These are phyloP conservation scores for Telmatochromis sp. DNA, from an alignment of 2,113 vertebrate species.

Conservation along the genomic window DNA sequence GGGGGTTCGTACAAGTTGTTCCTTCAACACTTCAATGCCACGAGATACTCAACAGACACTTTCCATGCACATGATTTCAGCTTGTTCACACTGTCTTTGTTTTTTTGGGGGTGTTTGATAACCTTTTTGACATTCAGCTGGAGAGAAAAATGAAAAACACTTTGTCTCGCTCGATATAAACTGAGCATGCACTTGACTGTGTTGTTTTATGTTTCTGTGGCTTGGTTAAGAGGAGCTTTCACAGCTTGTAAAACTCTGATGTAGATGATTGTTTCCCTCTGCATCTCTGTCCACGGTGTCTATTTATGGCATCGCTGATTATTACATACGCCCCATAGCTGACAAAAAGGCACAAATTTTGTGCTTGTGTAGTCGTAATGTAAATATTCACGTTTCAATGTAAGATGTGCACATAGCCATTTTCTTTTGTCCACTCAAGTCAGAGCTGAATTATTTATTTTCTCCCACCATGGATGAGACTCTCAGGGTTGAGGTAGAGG, in stretches of 20 bases:
- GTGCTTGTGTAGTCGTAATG: not conserved
- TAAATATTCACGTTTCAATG: constrained; percentile 2
- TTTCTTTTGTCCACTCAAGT: not conserved
- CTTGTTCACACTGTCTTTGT: constrained; percentile 1
- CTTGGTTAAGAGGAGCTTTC: constrained; percentile 18
- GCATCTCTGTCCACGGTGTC: not conserved
- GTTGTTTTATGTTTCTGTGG: constrained; percentile 5
- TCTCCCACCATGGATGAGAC: constrained; percentile 22
- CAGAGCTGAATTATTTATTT: constrained; percentile 47
- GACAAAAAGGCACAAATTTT: not conserved
- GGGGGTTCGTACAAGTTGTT: not conserved
- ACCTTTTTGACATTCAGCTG: constrained; percentile 24
- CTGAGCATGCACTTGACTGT: not conserved
- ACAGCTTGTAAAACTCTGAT: constrained; percentile 18
- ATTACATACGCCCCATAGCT: not conserved
- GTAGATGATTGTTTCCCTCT: not conserved
- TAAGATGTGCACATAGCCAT: not conserved
- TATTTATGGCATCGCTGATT: not conserved
- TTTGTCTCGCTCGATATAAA: constrained; percentile 7
- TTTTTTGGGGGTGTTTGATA: not conserved
- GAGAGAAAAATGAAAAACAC: not conserved
- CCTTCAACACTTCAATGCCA: not conserved
- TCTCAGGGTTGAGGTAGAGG: constrained; percentile 18
- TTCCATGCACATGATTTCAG: not conserved
- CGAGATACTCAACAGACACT: not conserved